Evolutionary conservation across 37 sponge, comb jelly and placozoan genomes (phyloP).

Genomic region (Geodia barretti): DNA sequence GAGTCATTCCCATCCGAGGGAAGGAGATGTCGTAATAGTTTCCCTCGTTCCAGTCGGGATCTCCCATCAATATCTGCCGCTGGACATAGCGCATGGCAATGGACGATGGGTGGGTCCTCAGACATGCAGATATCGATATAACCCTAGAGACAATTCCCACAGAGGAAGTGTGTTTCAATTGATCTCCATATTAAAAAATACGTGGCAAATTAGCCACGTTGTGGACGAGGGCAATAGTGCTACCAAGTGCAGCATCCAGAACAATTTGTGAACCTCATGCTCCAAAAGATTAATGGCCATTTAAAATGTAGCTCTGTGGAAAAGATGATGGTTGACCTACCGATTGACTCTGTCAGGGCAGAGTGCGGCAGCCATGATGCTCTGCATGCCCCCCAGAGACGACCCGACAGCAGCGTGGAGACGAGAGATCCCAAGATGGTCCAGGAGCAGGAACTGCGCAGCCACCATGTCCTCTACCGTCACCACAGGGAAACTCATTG

Average conservation of each 20-base stretch:
- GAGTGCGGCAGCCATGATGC: constrained; percentile 56
- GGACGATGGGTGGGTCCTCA: constrained; percentile 67
- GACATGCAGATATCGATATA: constrained; percentile 62
- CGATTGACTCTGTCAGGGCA: constrained; percentile 72
- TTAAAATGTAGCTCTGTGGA: not conserved
- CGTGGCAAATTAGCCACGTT: too few relatives aligned
- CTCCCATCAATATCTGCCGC: constrained; percentile 76
- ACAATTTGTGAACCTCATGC: too few relatives aligned
- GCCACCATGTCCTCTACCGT: constrained; percentile 74
- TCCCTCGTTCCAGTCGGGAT: constrained; percentile 84
- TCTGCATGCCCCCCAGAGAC: constrained; percentile 82
- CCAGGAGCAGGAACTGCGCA: constrained; percentile 65
- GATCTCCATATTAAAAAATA: too few relatives aligned
- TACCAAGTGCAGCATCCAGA: too few relatives aligned
- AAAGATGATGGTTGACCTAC: constrained; percentile 23
- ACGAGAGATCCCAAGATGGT: constrained; percentile 60
- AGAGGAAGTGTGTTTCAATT: too few relatives aligned
- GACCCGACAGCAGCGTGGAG: constrained; percentile 76
- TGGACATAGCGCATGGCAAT: constrained; percentile 83
- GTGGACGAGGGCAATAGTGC: too few relatives aligned
- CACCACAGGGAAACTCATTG: constrained; percentile 69
- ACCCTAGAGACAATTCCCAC: constrained; percentile 33
- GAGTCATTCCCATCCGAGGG: constrained; percentile 77
- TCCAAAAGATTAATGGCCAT: too few relatives aligned
- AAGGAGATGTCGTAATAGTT: constrained; percentile 70